Base-by-base conservation (phyloP, 2,888 invertebrate species). In the Eupsilia transversa region DNA sequence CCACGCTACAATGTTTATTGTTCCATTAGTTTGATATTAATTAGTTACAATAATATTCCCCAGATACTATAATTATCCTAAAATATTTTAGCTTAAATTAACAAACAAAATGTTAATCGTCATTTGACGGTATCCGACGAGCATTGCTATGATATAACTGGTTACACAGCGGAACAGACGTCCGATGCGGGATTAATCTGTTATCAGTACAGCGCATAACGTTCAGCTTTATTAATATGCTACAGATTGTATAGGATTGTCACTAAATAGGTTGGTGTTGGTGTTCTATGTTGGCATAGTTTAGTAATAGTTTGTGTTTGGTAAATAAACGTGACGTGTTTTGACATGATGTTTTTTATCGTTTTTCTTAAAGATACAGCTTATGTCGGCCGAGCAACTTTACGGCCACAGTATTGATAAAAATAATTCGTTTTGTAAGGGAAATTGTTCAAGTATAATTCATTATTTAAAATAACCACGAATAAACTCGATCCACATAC, bases 101-200 rank as follows among this genome's bases (percentile, higher is more conserved):
- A 72, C 72, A 75, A 73, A 72, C 74, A 78, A 68, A 84, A 72
- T 57, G n/a, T 73, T 66, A 66, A 82, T 72, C 70, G 14, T 2
- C 1, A 78, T 70, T 66, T 83, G 79, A 65, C 5, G 67, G 67
- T 81, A 79, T 60, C 68, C 60, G 6, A 27, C 41, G 38, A 38
- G 30, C 60, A 66, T 61, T 49, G 27, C 70, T 43, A 33, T 79
- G 70, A 74, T 85, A 76, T 85, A 84, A 74, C 35, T 63, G 38
- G 46, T 30, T 63, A 69, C 67, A 65, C 54, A 71, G 33, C 59
- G 74, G 64, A 67, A 79, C 83, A 77, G 64, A 59, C 73, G 72
- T 68, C 61, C 77, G 61, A 86, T 86, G 79, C 79, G 85, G 86
- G 87, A 79, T 79, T 86, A 86, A 85, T 86, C 79, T 68, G 85